Percentiles rank a stretch among this genome's conserved stretches.
phyloP scores from a whole-genome alignment of 2,888 invertebrate genomes.

The Megamerina dolium region DNA sequence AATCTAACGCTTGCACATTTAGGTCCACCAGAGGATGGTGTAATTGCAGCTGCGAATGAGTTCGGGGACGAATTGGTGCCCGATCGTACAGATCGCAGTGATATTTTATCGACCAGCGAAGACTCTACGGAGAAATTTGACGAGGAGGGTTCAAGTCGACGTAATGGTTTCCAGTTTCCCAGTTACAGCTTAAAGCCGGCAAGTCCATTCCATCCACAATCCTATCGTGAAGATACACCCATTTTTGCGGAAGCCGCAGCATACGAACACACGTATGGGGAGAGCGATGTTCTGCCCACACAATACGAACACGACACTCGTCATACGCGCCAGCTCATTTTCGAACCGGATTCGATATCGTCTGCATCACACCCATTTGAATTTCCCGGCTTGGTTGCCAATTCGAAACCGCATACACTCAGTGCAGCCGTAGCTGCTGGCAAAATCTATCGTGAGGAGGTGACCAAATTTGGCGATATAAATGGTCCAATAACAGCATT shows the following conservation, averaged over 20 bases:
- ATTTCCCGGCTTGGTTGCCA: constrained; percentile 41
- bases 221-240: constrained; percentile 47
- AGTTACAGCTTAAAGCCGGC: constrained; percentile 43
- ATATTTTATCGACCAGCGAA: constrained; percentile 21
- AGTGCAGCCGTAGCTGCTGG: constrained; percentile 30
- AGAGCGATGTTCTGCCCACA: constrained; percentile 30
- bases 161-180: constrained; percentile 48
- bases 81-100: constrained; percentile 39
- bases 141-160: constrained; percentile 40
- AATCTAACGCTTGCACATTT: constrained; percentile 32
- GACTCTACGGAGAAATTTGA: constrained; percentile 23
- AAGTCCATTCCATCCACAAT: constrained; percentile 46
- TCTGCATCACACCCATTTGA: constrained; percentile 37
- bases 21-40: constrained; percentile 37
- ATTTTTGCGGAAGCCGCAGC: constrained; percentile 38
- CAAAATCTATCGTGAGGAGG: constrained; percentile 46
- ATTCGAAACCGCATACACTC: constrained; percentile 40
- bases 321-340: constrained; percentile 38
- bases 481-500: constrained; percentile 48
- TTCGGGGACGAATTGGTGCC: constrained; percentile 31
- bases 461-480: constrained; percentile 49
- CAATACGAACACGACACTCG: constrained; percentile 38
- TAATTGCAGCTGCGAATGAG: constrained; percentile 33
- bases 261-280: constrained; percentile 39
- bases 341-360: constrained; percentile 33